Percentiles rank a stretch among this genome's conserved stretches.
phyloP scores from a whole-genome alignment of 2,888 invertebrate genomes.

The Drosophila anceps region DNA sequence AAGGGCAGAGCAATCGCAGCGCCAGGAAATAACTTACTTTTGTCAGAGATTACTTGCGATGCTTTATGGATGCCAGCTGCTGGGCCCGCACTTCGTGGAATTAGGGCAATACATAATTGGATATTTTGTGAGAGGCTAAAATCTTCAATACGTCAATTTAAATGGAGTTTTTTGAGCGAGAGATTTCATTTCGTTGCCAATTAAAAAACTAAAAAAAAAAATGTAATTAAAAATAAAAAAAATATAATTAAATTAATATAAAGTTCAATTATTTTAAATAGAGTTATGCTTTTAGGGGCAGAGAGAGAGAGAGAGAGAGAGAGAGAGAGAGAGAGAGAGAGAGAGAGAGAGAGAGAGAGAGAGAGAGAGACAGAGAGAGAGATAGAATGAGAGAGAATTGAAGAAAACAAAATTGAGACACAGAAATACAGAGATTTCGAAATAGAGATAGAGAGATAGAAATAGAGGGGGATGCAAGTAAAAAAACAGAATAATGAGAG shows the following conservation, averaged over 20 bases:
- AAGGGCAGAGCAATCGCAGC: constrained; percentile 40
- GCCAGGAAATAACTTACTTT: constrained; percentile 81
- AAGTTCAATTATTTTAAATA: background rate
- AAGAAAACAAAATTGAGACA: background rate
- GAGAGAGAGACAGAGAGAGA: background rate
- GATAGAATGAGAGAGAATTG: too few species aligned
- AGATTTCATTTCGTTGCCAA: background rate
- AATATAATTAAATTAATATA: background rate
- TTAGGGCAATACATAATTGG: constrained; percentile 39
- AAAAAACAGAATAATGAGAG: too few species aligned
- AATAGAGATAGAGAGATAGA: background rate
- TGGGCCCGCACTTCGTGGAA: constrained; percentile 39
- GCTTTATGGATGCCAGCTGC: constrained; percentile 30
- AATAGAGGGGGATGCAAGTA: too few species aligned
- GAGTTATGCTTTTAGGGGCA: too few species aligned
- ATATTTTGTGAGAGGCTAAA: constrained; percentile 15
- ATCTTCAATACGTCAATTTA: constrained; percentile 28
- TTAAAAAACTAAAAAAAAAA: background rate
- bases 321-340: background rate
- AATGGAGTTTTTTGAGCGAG: constrained; percentile 1
- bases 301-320: background rate
- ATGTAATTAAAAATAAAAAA: too few species aligned
- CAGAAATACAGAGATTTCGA: background rate
- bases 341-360: background rate
- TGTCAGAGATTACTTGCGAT: constrained; percentile 37